Conservation (phyloP, 2,113 vertebrate species). For the Zosterops japonicus region DNA sequence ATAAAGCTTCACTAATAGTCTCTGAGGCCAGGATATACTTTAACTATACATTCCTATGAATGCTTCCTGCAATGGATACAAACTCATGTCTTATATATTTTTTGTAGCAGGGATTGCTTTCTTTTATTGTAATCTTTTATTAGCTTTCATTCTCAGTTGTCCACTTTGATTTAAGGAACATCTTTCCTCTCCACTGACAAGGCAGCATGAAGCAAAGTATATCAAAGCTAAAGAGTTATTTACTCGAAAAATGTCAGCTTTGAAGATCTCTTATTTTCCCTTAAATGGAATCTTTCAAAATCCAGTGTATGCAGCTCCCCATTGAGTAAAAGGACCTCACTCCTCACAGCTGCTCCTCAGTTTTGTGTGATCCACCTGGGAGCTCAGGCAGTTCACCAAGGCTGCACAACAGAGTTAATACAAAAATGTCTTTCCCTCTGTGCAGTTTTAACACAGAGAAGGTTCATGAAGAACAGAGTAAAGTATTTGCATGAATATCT, state of each 20-base stretch:
- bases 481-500: neutral
- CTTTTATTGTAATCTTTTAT: constrained; percentile 44
- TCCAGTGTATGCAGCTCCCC: constrained; percentile 6
- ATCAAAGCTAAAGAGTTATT: constrained; percentile 65
- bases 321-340: constrained; percentile 12
- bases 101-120: neutral
- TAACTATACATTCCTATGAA: neutral
- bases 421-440: neutral
- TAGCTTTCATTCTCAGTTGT: constrained; percentile 48
- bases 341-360: neutral
- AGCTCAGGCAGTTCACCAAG: neutral
- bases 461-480: neutral
- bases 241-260: constrained; percentile 45
- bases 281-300: constrained; percentile 44
- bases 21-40: neutral
- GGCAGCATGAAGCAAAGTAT: constrained; percentile 12
- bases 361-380: neutral
- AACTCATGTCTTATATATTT: neutral
- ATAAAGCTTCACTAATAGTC: neutral
- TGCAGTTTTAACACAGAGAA: too few relatives aligned
- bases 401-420: neutral
- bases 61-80: neutral
- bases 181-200: constrained; percentile 30
- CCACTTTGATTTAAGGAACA: constrained; percentile 54
- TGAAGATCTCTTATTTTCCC: neutral